Percentiles rank a stretch among this genome's conserved stretches.
These are phyloP conservation scores for Ptychochromis oligacanthus DNA, from an alignment of 2,113 vertebrate species.

Conservation along the genomic window DNA sequence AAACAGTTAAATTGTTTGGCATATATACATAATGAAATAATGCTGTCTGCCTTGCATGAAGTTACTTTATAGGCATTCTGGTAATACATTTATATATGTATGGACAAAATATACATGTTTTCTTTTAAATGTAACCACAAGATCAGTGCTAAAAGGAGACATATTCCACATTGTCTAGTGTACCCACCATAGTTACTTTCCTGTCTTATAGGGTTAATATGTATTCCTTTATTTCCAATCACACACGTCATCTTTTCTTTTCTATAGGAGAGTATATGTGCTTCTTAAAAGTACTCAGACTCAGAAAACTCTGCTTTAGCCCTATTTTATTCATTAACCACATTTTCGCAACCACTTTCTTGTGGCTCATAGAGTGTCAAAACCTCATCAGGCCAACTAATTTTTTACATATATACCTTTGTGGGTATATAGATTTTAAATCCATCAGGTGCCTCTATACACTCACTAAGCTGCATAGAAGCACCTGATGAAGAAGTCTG, in stretches of 20 bases:
- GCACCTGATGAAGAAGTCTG: neutral
- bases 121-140: neutral
- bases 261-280: neutral
- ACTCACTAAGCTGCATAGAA: neutral
- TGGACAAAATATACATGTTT: neutral
- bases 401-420: neutral
- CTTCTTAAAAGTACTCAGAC: neutral
- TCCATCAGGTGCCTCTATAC: neutral
- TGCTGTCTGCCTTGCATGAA: neutral
- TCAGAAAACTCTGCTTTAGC: neutral
- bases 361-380: neutral
- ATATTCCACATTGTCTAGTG: neutral
- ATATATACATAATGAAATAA: neutral
- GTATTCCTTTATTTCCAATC: neutral
- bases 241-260: neutral
- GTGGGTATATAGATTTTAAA: neutral
- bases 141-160: neutral
- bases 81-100: neutral
- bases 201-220: neutral
- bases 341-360: neutral
- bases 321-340: constrained; percentile 18
- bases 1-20: neutral
- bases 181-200: neutral
- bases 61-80: neutral
- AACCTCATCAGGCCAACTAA: neutral